Conservation (phyloP, 2,113 vertebrate species). For the Zosterops pallidus region DNA sequence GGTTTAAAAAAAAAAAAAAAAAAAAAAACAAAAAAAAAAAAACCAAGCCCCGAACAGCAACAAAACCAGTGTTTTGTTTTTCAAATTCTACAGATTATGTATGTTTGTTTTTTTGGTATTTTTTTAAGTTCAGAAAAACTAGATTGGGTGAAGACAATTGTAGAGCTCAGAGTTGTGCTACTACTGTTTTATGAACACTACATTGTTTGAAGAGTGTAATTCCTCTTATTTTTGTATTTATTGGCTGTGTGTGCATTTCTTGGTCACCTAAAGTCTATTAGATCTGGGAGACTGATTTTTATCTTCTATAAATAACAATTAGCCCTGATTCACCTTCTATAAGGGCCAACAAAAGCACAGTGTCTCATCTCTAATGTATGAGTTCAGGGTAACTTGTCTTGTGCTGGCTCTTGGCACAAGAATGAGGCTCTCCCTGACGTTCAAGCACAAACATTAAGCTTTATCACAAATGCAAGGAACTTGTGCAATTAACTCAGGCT, state of each 20-base stretch:
- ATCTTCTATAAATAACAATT: background rate
- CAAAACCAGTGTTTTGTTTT: background rate
- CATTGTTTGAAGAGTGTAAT: background rate
- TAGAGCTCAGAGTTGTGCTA: background rate
- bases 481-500: background rate
- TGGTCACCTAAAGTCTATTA: background rate
- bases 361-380: background rate
- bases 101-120: accelerated
- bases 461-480: background rate
- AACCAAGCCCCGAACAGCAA: background rate
- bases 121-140: background rate
- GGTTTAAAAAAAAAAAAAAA: background rate
- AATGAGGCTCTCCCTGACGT: background rate
- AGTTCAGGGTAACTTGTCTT: background rate
- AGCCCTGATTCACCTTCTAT: background rate
- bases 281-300: background rate
- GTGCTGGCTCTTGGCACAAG: background rate
- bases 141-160: background rate
- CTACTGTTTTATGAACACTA: constrained; percentile 23
- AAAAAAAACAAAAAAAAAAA: background rate
- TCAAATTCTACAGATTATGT: background rate
- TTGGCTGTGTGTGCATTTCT: background rate
- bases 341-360: background rate
- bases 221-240: constrained; percentile 33
- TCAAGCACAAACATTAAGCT: constrained; percentile 2